Base-by-base conservation (phyloP, 2,888 invertebrate species). In the Cistogaster globosa region DNA sequence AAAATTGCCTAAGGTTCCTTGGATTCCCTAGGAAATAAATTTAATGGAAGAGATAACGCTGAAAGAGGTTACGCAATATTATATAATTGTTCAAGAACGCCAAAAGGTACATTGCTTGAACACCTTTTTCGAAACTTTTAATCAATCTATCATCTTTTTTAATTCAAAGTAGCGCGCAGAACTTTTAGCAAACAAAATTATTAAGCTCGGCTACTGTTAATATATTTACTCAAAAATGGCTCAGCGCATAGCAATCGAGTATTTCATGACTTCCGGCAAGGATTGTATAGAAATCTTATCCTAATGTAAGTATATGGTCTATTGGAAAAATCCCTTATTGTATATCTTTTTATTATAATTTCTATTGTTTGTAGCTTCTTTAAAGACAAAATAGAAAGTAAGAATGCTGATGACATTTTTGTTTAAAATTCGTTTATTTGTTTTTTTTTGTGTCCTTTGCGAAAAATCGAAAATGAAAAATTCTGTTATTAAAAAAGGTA, bases 171-270 rank as follows among this genome's bases (percentile, higher is more conserved):
- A 99, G 93, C 96, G 99, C 90, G 99, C 99, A 88, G 99, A 99
- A 93, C 94, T 99, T 90, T 94, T 99, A 89, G 99, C 99, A 63
- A 99, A 99, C 94, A 99, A 99, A 94, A 99, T 99, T 90, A 99
- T 99, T 42, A 99, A 99, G 93, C 95, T 99, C 90, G 99, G 99
- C 80, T 99, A 99, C 91, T 99, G 99, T 94, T 99, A 99, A 93
- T 99, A 99, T 93, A 99, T 99, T 89, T 99, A 99, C 93, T 99
- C 99, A 89, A 98, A 98, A 93, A 99, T 99, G 99, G 98, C 98
- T 89, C 99, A 94, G 97, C 97, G 90, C 97, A 98, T 93, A 96
- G 99, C 92, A 99, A 99, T 94, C 95, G 99, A 90, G 99, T 99
- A 90, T 99, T 99, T 94, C 99, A 99, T 93, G 99, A 99, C 93